phyloP scores from a whole-genome alignment of 2,113 vertebrate species.

The Steatornis caripensis region DNA sequence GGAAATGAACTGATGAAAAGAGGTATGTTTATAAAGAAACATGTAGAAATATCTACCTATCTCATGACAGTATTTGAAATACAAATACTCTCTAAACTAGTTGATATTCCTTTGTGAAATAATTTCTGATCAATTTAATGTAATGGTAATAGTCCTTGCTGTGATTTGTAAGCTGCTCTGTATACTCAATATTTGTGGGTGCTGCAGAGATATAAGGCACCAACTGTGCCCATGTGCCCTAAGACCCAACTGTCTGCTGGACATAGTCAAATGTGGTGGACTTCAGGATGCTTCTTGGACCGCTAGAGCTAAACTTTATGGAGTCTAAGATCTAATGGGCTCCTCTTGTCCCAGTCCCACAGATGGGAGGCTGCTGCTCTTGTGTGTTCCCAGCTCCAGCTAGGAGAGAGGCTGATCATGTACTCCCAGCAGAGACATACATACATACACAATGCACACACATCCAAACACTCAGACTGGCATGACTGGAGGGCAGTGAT shows the following conservation, averaged over 20 bases:
- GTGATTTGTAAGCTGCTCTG: background rate
- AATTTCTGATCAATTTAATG: background rate
- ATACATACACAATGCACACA: background rate
- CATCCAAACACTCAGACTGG: rapidly evolving
- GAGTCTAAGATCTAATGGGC: background rate
- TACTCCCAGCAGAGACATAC: background rate
- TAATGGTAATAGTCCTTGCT: background rate
- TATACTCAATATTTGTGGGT: background rate
- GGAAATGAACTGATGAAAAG: background rate
- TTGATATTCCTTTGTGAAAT: background rate
- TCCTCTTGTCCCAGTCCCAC: background rate
- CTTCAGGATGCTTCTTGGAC: background rate
- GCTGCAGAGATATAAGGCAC: background rate
- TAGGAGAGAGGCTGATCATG: background rate
- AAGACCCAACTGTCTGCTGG: background rate
- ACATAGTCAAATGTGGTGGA: background rate
- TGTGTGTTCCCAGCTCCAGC: background rate
- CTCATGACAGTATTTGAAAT: background rate
- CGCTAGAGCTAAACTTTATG: background rate
- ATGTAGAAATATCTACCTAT: background rate
- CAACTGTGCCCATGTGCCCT: background rate
- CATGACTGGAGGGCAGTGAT: rapidly evolving
- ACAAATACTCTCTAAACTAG: background rate
- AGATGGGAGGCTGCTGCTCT: background rate
- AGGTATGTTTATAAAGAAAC: background rate